Evolutionary conservation across 2,888 invertebrate species (phyloP).

Genomic region (Conops quadrifasciatus): DNA sequence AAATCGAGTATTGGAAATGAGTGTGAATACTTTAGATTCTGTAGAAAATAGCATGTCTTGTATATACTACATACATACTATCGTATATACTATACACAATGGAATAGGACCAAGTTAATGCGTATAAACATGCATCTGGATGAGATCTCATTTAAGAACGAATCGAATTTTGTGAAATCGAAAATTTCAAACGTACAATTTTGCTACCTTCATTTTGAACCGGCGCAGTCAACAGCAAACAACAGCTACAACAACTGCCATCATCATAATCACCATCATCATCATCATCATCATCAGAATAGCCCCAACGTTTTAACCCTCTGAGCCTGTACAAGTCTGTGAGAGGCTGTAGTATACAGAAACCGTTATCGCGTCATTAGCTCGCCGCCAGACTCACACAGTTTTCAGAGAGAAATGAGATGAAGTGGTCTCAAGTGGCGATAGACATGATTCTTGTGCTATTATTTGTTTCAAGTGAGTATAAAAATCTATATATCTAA

Average conservation of each 20-base stretch:
- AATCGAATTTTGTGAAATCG: conserved; percentile 21
- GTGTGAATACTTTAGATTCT: too few relatives aligned
- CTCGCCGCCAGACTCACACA: conserved; percentile 50
- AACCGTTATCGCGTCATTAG: conserved; percentile 23
- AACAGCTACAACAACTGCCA: conserved; percentile 6
- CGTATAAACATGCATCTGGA: conserved; percentile 10
- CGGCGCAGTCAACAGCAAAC: not conserved
- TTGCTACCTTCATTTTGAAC: not conserved
- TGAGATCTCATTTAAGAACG: conserved; percentile 8
- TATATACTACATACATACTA: too few relatives aligned
- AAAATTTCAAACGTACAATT: not conserved
- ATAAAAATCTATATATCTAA: not conserved
- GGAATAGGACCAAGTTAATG: conserved; percentile 30
- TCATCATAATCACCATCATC: conserved; percentile 7
- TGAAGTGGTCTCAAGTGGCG: conserved; percentile 67
- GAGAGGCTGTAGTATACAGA: conserved; percentile 16
- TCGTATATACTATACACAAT: too few relatives aligned
- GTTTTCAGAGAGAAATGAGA: conserved; percentile 66
- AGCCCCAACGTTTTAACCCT: not conserved
- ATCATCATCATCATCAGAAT: conserved; percentile 22
- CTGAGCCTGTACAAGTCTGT: conserved; percentile 13
- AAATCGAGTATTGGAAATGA: too few relatives aligned
- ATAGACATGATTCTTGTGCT: conserved; percentile 66
- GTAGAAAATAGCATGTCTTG: too few relatives aligned
- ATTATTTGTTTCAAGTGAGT: conserved; percentile 66